Evolutionary conservation across 2,113 vertebrate genomes (phyloP), one percentile per base, ranked within the genome.

Genomic region (Macaca fascicularis): DNA sequence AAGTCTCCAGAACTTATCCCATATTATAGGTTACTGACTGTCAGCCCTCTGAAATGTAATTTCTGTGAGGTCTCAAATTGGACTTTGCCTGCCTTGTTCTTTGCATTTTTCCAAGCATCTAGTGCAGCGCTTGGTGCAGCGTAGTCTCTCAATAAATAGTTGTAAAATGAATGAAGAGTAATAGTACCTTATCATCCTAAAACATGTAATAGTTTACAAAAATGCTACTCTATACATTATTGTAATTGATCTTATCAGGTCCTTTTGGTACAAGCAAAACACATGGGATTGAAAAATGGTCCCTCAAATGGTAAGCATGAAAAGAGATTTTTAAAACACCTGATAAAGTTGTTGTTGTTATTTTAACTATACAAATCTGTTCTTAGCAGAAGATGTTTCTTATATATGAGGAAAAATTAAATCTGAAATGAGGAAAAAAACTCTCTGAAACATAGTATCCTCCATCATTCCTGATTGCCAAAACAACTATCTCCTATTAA

Each of bases 231-330:
- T 70, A 76, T 61, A 85, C 25, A 80, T 85, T 74, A 74, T 74
- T 64, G 55, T 89, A 84, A 59, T 40, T 72, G 76, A 83, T 81
- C 30, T 85, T 90, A 79, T 70, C 52, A 89, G 6, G 30, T 70
- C 9, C n/a, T 96, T 95, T 50, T 72, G 78, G 23, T 76, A 90
- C 20, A 82, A 79, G 94, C 35, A 91, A 93, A 89, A 90, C 7
- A 91, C 9, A 95, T 76, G 23, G 12, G 40, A 20, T 67, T 70
- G n/a, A 90, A 45, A 88, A 96, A 64, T 38, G 45, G 48, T 88
- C 38, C n/a, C 59, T 78, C 10, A 69, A 67, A 78, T 82, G 69
- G 35, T 35, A 69, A 94, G 40, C 72, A 79, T 87, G 13, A 86
- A 69, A 91, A 78, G 52, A 91, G 20, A 94, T n/a, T 69, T 32